Base-by-base conservation (phyloP, 2,888 invertebrate genomes). In the Drosophila neonasuta region DNA sequence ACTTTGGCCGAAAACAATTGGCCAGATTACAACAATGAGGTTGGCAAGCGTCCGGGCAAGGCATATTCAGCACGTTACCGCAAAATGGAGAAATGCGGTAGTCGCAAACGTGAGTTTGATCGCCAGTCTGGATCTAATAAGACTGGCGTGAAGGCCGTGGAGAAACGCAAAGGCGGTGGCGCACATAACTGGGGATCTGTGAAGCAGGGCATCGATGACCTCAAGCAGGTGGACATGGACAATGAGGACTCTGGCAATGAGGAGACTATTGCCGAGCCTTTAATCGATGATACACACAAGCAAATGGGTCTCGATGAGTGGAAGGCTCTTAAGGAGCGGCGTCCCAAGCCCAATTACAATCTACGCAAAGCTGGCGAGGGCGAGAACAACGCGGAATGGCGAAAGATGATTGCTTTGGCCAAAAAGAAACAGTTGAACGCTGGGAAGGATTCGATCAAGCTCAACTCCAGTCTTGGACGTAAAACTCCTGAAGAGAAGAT, bases 331-430 rank as follows among this genome's bases (percentile, higher is more conserved):
- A 41, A 41, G 15, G 15, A 41, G 39, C 39, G 15, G 15, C 39
- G 39, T 41, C 39, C 39, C 39, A 41, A 41, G 39, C 39, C 39
- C 39, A 41, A 41, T 15, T 41, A 41, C 15, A 41, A 41, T 41
- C 15, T 41, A 2, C 39, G 39, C 39, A 41, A 41, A 13, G 39
- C 39, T 13, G 39, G 39, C 39, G 39, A 41, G 7, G 39, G 39
- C 39, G 39, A 15, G 7, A 15, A 15, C 39, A 41, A 41, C 2
- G 7, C 15, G 3, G 39, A 15, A 1, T 41, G 39, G 39, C 6
- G 13, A 6, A 41, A 41, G 39, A 41, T 15, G 39, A 41, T 13
- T 6, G 39, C 8, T 7, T 13, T 41, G 39, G 15, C 15, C 13
- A 41, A 8, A 13, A 41, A 41, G 15, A 41, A 1, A 2, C 13